Percentiles rank a stretch among this genome's conserved stretches.
Conservation (phyloP, 2,797 vertebrate species). For the Acanthis flammea region DNA sequence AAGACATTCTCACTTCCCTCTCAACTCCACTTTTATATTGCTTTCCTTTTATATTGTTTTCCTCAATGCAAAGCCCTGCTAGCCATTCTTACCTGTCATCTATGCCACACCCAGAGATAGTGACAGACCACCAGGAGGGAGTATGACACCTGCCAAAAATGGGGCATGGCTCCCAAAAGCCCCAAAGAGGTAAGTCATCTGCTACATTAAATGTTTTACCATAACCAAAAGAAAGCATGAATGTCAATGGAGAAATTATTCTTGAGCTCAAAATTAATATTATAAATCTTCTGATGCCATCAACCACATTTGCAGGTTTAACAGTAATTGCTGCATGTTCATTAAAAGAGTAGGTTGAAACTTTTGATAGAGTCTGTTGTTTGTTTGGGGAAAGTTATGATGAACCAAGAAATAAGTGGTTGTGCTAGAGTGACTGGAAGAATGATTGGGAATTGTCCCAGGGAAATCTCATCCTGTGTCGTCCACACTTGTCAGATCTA, state of each 20-base stretch:
- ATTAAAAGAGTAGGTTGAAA: background rate
- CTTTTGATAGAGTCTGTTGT: background rate
- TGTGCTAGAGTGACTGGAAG: fast-evolving
- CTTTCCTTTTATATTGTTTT: background rate
- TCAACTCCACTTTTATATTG: background rate
- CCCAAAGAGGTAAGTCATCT: background rate
- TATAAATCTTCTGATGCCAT: background rate
- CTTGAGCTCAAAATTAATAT: background rate
- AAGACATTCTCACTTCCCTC: background rate
- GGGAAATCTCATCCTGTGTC: background rate
- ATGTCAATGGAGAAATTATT: background rate
- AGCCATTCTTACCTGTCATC: background rate
- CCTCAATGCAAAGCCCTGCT: background rate
- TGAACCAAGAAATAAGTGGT: background rate
- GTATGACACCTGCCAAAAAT: background rate
- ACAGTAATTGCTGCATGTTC: background rate
- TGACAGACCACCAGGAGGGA: background rate
- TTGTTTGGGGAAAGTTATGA: background rate
- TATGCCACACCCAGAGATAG: background rate
- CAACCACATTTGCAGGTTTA: background rate
- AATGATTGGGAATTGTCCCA: background rate
- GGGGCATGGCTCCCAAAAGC: background rate
- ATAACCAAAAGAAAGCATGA: background rate
- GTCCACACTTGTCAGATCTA: background rate
- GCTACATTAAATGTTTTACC: background rate